Base-by-base conservation (phyloP, 1,140 invertebrate species). In the Danaus plexippus region DNA sequence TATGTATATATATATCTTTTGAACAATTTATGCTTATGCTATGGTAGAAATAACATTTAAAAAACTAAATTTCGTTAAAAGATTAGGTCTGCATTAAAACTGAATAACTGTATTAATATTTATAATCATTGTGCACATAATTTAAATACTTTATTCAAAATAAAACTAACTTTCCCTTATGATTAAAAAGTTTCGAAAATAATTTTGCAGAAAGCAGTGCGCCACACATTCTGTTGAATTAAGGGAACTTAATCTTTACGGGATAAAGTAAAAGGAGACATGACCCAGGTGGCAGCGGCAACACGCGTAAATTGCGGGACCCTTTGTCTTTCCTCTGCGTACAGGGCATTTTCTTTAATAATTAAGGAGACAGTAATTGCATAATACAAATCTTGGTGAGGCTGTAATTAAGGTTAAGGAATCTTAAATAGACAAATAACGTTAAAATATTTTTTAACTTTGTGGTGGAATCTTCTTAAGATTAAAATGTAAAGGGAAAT, bases 181-280 rank as follows among this genome's bases (percentile, higher is more conserved):
- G 22, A 32, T 32, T 32, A 32, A 32, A 32, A 32, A 32, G 22
- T 32, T 32, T 32, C 1, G 22, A 32, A 32, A 32, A 32, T 32
- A 3, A 32, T 32, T 32, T 32, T 32, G 22, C 22, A 61, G 52
- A 61, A 79, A 83, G 73, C 72, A 66, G 73, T 77, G 73, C 72
- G 72, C 75, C 66, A 77, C 75, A 76, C 74, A 78, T 82, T 68
- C 69, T 65, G 64, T 61, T 66, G 73, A 77, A 75, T 77, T 78
- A 61, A 62, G 74, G 79, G 76, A 73, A 80, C 80, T 83, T 83
- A 86, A 83, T 85, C 81, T 86, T 84, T 77, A 77, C 73, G 75
- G 74, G 75, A 82, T 80, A 86, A 84, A 82, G 80, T 86, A 84
- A 84, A 82, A 86, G 83, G 75, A 77, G 81, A 83, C 80, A 86